phyloP scores from a whole-genome alignment of 1,140 invertebrate genomes.

The Ephestia elutella region DNA sequence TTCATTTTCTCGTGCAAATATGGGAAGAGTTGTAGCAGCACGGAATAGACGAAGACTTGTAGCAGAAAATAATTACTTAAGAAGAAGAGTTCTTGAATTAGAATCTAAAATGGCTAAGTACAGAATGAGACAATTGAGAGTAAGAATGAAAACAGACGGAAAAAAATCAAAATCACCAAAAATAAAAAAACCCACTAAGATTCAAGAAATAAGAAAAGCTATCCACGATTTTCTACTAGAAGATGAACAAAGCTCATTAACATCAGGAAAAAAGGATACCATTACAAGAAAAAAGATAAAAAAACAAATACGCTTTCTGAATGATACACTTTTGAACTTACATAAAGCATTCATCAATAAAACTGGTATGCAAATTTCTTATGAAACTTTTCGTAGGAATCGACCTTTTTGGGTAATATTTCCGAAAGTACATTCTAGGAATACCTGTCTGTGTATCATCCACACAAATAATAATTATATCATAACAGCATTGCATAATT shows the following conservation, averaged over 20 bases:
- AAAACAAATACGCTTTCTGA: constrained; percentile 21
- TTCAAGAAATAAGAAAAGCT: background rate
- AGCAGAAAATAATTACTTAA: background rate
- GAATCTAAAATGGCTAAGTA: constrained; percentile 9
- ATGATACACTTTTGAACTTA: constrained; percentile 18
- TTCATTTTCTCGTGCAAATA: background rate
- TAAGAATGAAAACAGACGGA: background rate
- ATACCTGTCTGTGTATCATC: too few species aligned
- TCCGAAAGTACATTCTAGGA: constrained; percentile 18
- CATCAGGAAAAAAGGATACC: constrained; percentile 19
- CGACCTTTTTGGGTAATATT: constrained; percentile 22
- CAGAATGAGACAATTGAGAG: background rate
- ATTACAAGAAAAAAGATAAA: constrained; percentile 20
- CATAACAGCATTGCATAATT: too few species aligned
- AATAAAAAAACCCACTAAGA: background rate
- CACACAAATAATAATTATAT: constrained; percentile 18
- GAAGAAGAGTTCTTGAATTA: background rate
- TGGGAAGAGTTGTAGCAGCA: background rate
- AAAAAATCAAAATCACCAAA: background rate
- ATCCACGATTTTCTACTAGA: constrained; percentile 10
- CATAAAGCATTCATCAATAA: constrained; percentile 20
- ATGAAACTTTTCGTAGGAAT: constrained; percentile 24
- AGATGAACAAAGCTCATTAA: constrained; percentile 14
- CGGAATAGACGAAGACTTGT: background rate
- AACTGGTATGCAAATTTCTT: constrained; percentile 18